Conservation (phyloP, 2,888 invertebrate genomes). For the Ommatoiulus sabulosus region DNA sequence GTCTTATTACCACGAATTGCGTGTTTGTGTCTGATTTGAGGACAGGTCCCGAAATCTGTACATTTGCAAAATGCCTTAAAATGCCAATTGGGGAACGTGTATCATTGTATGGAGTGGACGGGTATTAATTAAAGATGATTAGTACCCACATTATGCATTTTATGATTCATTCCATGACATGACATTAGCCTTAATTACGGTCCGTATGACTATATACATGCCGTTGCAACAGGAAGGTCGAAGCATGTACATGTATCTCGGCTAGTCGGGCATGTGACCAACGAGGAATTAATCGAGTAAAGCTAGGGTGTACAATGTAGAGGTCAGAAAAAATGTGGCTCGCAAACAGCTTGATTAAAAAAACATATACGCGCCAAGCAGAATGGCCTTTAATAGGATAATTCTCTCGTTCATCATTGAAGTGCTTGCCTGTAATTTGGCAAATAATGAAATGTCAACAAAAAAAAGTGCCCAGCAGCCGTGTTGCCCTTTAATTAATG, state of each 20-base stretch:
- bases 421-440: background rate
- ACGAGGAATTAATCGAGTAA: no score
- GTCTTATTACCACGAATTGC: background rate
- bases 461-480: constrained; percentile 13
- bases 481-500: constrained; percentile 31
- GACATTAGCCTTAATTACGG: background rate
- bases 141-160: background rate
- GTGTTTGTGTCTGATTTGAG: background rate
- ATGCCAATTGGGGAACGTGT: background rate
- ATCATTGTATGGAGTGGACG: background rate
- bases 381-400: background rate
- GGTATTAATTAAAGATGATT: background rate
- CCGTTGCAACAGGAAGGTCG: background rate
- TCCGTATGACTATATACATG: background rate
- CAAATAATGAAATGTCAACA: constrained; percentile 45
- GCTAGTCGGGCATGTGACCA: no score
- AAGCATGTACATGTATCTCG: background rate
- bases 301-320: background rate
- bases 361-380: background rate
- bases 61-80: background rate
- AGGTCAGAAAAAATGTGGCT: background rate
- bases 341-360: background rate
- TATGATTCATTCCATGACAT: background rate
- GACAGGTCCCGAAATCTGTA: background rate
- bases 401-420: background rate